These are phyloP conservation scores for Archilochus colubris DNA, from an alignment of 2,113 vertebrate genomes.

Conservation along the genomic window DNA sequence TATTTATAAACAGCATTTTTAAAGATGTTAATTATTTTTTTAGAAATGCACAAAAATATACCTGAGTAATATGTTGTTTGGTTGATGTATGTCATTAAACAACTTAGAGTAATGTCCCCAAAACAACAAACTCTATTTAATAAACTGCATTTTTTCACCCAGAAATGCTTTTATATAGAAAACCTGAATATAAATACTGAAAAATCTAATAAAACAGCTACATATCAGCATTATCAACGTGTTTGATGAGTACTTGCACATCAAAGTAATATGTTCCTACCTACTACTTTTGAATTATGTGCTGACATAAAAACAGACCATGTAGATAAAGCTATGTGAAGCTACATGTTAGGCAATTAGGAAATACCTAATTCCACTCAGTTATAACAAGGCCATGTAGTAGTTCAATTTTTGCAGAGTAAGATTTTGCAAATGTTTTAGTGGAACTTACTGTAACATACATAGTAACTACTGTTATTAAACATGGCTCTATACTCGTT, in stretches of 20 bases:
- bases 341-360: neutral
- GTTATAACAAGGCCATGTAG: neutral
- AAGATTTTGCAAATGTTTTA: neutral
- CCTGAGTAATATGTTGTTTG: neutral
- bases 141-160: neutral
- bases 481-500: neutral
- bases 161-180: neutral
- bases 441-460: neutral
- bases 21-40: neutral
- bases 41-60: neutral
- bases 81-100: neutral
- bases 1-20: neutral
- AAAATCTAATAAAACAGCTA: neutral
- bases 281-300: neutral
- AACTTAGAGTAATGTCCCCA: neutral
- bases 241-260: neutral
- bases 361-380: neutral
- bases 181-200: neutral
- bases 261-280: neutral
- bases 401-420: neutral
- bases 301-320: neutral
- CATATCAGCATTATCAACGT: neutral
- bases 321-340: neutral
- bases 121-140: neutral
- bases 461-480: neutral